These are phyloP conservation scores for Sebastes baramenuke DNA, from an alignment of 2,797 vertebrate genomes.

Conservation along the genomic window DNA sequence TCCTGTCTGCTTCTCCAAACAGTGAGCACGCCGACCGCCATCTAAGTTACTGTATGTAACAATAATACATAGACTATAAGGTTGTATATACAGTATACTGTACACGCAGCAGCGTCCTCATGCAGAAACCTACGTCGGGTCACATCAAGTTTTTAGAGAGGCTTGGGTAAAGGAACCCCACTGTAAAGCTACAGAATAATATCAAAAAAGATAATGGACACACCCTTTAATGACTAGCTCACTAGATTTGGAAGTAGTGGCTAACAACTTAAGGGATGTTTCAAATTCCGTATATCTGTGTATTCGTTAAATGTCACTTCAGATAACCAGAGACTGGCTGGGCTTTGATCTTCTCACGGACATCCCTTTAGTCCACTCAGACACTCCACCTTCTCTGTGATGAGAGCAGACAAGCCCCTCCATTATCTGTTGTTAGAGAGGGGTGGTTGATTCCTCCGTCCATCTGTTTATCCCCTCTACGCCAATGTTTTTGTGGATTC, in stretches of 20 bases:
- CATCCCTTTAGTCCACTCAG: conserved; percentile 23
- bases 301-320: neutral
- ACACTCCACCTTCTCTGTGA: neutral
- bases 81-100: too few relatives aligned
- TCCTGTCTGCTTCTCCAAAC: too few relatives aligned
- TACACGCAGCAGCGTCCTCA: neutral
- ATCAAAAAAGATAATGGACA: neutral
- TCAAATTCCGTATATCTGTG: neutral
- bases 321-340: neutral
- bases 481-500: conserved; percentile 7
- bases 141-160: neutral
- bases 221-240: neutral
- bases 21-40: too few relatives aligned
- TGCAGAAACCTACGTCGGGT: neutral
- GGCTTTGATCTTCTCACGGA: conserved; percentile 16
- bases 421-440: conserved; percentile 14
- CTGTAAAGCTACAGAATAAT: neutral
- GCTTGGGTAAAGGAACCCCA: too few relatives aligned
- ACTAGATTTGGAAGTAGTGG: neutral
- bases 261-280: neutral
- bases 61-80: too few relatives aligned
- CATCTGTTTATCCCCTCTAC: conserved; percentile 12
- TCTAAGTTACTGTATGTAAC: too few relatives aligned
- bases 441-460: conserved; percentile 2
- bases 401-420: neutral